These are phyloP conservation scores for Pristionchus exspectatus DNA, from an alignment of 2,888 invertebrate species.

Conservation along the genomic window DNA sequence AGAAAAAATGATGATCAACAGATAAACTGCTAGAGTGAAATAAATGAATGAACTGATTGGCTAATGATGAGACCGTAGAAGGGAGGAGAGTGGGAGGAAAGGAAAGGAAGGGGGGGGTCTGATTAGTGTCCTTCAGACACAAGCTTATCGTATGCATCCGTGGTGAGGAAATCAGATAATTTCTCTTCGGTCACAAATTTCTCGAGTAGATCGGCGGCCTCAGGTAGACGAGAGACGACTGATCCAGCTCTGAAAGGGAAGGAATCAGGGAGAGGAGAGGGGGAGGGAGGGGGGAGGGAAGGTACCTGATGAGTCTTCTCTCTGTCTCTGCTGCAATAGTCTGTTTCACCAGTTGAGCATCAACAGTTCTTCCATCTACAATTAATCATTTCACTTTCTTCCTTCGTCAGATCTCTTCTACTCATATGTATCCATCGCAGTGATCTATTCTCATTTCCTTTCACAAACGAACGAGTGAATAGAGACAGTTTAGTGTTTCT, in stretches of 20 bases:
- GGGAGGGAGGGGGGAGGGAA: background rate
- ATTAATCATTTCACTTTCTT: slow-evolving; percentile 75
- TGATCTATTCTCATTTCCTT: background rate
- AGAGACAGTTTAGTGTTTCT: slow-evolving; percentile 28
- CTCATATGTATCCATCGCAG: background rate
- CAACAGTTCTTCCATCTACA: slow-evolving; percentile 74
- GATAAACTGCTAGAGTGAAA: slow-evolving; percentile 4
- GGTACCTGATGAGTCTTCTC: slow-evolving; percentile 66
- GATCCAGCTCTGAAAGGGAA: slow-evolving; percentile 64
- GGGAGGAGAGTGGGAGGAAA: background rate
- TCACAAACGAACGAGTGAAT: background rate
- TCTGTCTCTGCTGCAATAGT: slow-evolving; percentile 77
- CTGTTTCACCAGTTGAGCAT: slow-evolving; percentile 79
- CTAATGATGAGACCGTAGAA: slow-evolving; percentile 27
- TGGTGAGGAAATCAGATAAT: slow-evolving; percentile 85
- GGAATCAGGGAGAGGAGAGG: background rate
- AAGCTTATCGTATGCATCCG: slow-evolving; percentile 77
- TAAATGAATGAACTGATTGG: background rate
- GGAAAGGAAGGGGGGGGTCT: background rate
- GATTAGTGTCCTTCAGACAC: slow-evolving; percentile 76
- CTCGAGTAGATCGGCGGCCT: slow-evolving; percentile 82
- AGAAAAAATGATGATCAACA: slow-evolving; percentile 5
- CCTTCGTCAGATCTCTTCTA: background rate
- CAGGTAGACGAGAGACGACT: slow-evolving; percentile 77
- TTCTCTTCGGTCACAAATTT: slow-evolving; percentile 83